A percentile compares a stretch with the other conserved stretches of the same genome.
Evolutionary conservation across 2,888 invertebrate species (phyloP).

Genomic region (Drosophila merina): DNA sequence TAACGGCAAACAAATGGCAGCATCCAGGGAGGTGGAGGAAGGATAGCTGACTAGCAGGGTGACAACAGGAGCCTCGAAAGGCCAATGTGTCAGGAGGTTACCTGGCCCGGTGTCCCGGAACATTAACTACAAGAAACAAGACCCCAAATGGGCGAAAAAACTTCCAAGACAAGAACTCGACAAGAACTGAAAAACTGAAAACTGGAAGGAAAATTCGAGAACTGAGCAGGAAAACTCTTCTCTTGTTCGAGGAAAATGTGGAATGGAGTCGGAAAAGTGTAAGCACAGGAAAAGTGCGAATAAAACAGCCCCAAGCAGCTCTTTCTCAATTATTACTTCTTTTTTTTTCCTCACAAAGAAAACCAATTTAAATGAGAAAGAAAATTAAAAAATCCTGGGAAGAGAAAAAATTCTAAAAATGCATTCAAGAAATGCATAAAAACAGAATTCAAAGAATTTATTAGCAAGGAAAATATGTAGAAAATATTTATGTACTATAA

Average conservation of each 20-base stretch:
- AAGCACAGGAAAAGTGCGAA: slow-evolving; percentile 2
- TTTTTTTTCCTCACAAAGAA: slow-evolving; percentile 4
- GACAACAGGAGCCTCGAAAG: slow-evolving; percentile 23
- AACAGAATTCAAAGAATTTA: too few species aligned
- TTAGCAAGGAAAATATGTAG: too few species aligned
- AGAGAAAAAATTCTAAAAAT: not conserved
- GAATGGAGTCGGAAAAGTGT: not conserved
- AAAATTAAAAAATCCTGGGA: not conserved
- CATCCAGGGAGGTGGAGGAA: slow-evolving; percentile 3
- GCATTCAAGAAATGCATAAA: too few species aligned
- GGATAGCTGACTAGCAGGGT: not conserved
- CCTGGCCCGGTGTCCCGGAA: not conserved
- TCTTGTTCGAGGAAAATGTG: not conserved
- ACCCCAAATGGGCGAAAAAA: slow-evolving; percentile 5
- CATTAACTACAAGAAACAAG: slow-evolving; percentile 10
- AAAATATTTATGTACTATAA: too few species aligned
- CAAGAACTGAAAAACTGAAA: slow-evolving; percentile 14
- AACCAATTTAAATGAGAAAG: not conserved
- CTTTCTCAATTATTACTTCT: slow-evolving; percentile 23
- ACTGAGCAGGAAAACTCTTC: not conserved
- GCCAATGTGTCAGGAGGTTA: slow-evolving; percentile 52
- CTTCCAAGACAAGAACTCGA: slow-evolving; percentile 14
- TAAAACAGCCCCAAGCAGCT: slow-evolving; percentile 9
- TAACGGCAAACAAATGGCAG: slow-evolving; percentile 39
- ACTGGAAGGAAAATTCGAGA: slow-evolving; percentile 14